Conservation (phyloP, 2,113 vertebrate species). For the Equus przewalskii region DNA sequence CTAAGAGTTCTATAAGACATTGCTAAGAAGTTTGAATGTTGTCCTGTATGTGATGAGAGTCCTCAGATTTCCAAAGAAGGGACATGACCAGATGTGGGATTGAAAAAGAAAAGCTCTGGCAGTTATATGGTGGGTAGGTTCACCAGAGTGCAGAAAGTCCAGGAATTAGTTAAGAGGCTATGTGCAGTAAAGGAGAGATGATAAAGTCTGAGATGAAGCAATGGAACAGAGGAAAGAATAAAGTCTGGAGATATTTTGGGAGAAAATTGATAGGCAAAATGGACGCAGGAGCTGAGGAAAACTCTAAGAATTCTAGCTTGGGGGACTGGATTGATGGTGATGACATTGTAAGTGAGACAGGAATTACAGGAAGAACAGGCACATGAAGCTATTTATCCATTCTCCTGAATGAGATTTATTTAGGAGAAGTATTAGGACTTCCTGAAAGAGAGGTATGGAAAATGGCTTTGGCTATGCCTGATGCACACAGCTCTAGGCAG, state of each 20-base stretch:
- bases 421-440: neutral
- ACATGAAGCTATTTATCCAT: neutral
- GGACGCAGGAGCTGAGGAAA: neutral
- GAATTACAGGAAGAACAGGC: slow-evolving; percentile 18
- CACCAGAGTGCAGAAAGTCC: neutral
- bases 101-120: neutral
- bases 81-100: neutral
- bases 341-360: neutral
- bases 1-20: neutral
- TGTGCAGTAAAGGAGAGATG: neutral
- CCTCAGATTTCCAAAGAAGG: neutral
- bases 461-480: neutral
- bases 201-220: neutral
- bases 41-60: neutral
- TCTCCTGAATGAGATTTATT: slow-evolving; percentile 14
- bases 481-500: neutral
- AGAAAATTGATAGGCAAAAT: neutral
- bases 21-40: slow-evolving; percentile 15
- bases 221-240: neutral
- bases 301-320: slow-evolving; percentile 38
- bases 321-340: neutral
- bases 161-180: neutral
- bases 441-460: neutral
- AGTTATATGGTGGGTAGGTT: neutral
- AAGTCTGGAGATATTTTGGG: neutral